Percentiles rank a stretch among this genome's conserved stretches.
phyloP scores from a whole-genome alignment of 2,888 invertebrate species.

The Malachius bipustulatus region DNA sequence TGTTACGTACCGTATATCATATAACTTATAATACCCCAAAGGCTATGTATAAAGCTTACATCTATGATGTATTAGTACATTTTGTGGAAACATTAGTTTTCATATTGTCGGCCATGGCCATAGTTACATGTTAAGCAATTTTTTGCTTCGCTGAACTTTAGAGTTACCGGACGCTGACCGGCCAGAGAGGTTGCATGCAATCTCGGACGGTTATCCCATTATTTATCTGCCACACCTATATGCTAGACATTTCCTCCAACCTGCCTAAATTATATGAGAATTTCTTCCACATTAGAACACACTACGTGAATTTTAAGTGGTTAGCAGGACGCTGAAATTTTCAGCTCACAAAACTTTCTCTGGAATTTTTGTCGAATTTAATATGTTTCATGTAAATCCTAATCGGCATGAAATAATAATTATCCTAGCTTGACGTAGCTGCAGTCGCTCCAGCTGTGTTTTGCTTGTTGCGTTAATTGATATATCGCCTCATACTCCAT shows the following conservation, averaged over 20 bases:
- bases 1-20: too few relatives aligned
- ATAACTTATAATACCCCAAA: too few relatives aligned
- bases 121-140: not conserved
- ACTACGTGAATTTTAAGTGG: slow-evolving; percentile 17
- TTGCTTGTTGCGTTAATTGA: too few relatives aligned
- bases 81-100: not conserved
- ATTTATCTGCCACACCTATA: slow-evolving; percentile 17
- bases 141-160: slow-evolving; percentile 1
- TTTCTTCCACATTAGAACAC: slow-evolving; percentile 16
- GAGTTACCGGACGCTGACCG: not conserved
- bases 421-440: too few relatives aligned
- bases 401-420: too few relatives aligned
- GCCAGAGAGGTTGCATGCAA: slow-evolving; percentile 2
- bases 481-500: too few relatives aligned
- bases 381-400: too few relatives aligned
- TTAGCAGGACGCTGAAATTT: too few relatives aligned
- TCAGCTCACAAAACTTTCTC: too few relatives aligned
- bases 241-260: slow-evolving; percentile 8
- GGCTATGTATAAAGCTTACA: too few relatives aligned
- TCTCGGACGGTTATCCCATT: slow-evolving; percentile 3
- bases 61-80: not conserved
- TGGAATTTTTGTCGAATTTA: too few relatives aligned
- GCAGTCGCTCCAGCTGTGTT: too few relatives aligned
- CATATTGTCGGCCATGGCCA: not conserved
- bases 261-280: slow-evolving; percentile 15